phyloP scores from a whole-genome alignment of 2,888 invertebrate genomes.

The Archaeoteleia sp. region DNA sequence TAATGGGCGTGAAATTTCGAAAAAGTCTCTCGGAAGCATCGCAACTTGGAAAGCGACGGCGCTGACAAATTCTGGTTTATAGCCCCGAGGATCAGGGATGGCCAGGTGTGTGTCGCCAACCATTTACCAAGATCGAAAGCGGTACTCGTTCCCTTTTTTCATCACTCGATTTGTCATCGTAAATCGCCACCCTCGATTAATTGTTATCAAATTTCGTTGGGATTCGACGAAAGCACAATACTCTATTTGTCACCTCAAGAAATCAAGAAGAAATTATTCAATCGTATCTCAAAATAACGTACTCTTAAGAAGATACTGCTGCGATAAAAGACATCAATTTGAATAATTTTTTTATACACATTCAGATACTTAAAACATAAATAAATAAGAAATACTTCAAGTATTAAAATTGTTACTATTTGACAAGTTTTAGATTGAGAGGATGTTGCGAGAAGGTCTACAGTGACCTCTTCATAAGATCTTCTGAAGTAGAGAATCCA shows the following conservation, averaged over 20 bases:
- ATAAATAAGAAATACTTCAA: too few species aligned
- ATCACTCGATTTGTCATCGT: conserved; percentile 49
- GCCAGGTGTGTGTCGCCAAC: conserved; percentile 59
- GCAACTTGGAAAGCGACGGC: conserved; percentile 42
- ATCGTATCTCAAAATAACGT: too few species aligned
- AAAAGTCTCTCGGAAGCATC: conserved; percentile 61
- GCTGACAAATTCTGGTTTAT: conserved; percentile 72
- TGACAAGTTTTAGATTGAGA: too few species aligned
- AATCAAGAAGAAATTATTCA: too few species aligned
- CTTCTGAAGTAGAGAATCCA: too few species aligned
- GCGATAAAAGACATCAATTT: too few species aligned
- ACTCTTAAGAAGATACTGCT: too few species aligned
- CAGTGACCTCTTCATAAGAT: too few species aligned
- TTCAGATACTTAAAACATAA: too few species aligned
- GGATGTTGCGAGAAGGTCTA: too few species aligned
- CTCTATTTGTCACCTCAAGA: background rate
- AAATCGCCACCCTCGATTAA: conserved; percentile 52
- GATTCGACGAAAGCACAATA: conserved; percentile 4
- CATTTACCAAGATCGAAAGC: conserved; percentile 24
- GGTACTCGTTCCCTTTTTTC: conserved; percentile 9
- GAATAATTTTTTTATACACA: too few species aligned
- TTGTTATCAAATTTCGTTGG: conserved; percentile 47
- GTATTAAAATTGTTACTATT: too few species aligned
- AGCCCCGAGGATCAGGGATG: conserved; percentile 45
- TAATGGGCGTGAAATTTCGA: conserved; percentile 73